phyloP scores from a whole-genome alignment of 2,797 vertebrate genomes.

The Phaenicophaeus curvirostris region DNA sequence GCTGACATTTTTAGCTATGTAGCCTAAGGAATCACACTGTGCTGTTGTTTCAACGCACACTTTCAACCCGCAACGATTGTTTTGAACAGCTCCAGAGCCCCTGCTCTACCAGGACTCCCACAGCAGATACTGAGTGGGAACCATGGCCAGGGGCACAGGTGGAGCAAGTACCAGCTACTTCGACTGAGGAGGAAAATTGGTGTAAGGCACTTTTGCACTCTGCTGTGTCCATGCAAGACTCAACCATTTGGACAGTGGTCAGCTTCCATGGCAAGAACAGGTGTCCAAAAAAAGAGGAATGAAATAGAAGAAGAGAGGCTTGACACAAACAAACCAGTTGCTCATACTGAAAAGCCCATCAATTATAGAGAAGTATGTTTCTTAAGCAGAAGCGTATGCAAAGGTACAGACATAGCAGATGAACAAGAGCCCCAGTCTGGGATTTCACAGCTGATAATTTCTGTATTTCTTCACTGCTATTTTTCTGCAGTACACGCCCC shows the following conservation, averaged over 20 bases:
- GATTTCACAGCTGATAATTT: background rate
- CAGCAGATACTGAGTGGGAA: accelerated
- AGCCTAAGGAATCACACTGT: background rate
- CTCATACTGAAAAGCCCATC: background rate
- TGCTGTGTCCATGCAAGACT: background rate
- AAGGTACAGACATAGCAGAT: background rate
- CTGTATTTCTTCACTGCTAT: background rate
- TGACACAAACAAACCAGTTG: background rate
- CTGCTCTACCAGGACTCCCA: background rate
- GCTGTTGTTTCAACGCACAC: background rate
- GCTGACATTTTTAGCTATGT: background rate
- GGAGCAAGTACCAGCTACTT: background rate
- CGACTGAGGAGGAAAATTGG: background rate
- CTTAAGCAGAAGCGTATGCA: background rate
- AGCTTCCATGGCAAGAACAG: background rate
- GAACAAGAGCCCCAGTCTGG: background rate
- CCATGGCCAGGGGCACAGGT: background rate
- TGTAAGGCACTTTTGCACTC: background rate
- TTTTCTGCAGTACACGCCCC: background rate
- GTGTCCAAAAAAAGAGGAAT: background rate
- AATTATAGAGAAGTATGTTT: background rate
- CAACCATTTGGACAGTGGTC: background rate
- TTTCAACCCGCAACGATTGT: background rate
- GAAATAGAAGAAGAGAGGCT: background rate
- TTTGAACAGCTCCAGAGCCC: background rate